phyloP scores from a whole-genome alignment of 2,888 invertebrate species.

The Ctena decussata region DNA sequence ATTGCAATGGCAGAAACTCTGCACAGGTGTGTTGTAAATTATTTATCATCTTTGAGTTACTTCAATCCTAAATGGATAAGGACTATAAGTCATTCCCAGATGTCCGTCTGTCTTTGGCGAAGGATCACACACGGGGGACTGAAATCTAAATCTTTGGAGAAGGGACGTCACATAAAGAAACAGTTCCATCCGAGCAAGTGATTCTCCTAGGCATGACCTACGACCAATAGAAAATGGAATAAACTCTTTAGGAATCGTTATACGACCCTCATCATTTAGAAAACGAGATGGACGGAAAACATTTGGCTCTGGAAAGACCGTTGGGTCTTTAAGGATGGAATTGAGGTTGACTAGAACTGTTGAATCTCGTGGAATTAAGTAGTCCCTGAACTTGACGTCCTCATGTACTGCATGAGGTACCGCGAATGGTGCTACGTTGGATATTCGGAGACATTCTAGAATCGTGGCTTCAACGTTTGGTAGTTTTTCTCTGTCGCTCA shows the following conservation, averaged over 20 bases:
- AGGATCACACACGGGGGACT: constrained; percentile 11
- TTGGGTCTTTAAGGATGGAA: constrained; percentile 54
- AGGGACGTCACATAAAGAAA: constrained; percentile 55
- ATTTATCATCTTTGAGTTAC: background rate
- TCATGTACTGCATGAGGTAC: constrained; percentile 59
- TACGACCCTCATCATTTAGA: constrained; percentile 23
- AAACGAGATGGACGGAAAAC: constrained; percentile 55
- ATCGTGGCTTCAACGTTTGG: constrained; percentile 52
- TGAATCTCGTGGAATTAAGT: constrained; percentile 53
- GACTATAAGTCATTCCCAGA: constrained; percentile 55
- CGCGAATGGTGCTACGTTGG: constrained; percentile 51
- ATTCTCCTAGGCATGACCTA: constrained; percentile 59
- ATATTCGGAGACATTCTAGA: constrained; percentile 54
- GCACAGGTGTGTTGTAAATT: background rate
- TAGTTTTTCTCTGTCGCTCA: constrained; percentile 40
- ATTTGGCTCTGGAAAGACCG: constrained; percentile 44
- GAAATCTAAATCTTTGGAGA: constrained; percentile 47
- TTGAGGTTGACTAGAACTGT: constrained; percentile 55
- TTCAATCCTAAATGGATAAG: constrained; percentile 38
- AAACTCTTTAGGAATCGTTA: constrained; percentile 52
- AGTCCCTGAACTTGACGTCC: constrained; percentile 45
- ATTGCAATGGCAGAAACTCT: background rate
- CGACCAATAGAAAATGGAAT: constrained; percentile 60
- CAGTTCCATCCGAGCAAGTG: constrained; percentile 61
- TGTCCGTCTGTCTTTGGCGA: constrained; percentile 34